These are phyloP conservation scores for Meda fulgida DNA, from an alignment of 2,797 vertebrate genomes.

Conservation along the genomic window DNA sequence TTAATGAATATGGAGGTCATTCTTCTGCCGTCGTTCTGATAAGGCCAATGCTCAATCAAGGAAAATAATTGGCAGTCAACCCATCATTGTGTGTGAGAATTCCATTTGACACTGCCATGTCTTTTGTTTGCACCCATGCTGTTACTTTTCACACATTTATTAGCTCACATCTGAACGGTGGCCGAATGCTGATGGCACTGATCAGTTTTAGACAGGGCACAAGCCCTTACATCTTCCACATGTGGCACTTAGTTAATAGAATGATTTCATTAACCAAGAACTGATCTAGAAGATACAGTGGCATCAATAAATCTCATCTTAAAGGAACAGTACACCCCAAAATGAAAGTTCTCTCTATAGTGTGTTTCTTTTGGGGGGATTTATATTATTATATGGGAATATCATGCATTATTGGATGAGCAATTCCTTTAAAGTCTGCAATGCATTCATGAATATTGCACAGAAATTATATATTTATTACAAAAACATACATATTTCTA, in stretches of 20 bases:
- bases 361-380: not conserved
- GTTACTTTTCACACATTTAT: conserved; percentile 8
- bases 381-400: not conserved
- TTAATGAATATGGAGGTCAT: conserved; percentile 33
- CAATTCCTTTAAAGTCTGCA: not conserved
- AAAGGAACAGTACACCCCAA: not conserved
- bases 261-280: conserved; percentile 2
- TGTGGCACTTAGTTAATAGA: not conserved
- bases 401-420: not conserved
- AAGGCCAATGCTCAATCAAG: conserved; percentile 31
- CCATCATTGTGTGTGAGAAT: conserved; percentile 31
- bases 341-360: not conserved
- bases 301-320: not conserved
- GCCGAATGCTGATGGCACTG: not conserved
- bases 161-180: conserved; percentile 29
- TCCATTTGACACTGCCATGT: conserved; percentile 22
- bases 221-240: conserved; percentile 10
- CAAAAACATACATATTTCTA: not conserved
- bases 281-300: not conserved
- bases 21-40: conserved; percentile 25
- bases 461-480: not conserved
- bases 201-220: conserved; percentile 23
- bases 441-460: not conserved
- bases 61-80: conserved; percentile 36
- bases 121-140: conserved; percentile 29